A percentile compares a stretch with the other conserved stretches of the same genome.
These are phyloP conservation scores for Pseudopodoces humilis DNA, from an alignment of 2,113 vertebrate genomes.

Conservation along the genomic window DNA sequence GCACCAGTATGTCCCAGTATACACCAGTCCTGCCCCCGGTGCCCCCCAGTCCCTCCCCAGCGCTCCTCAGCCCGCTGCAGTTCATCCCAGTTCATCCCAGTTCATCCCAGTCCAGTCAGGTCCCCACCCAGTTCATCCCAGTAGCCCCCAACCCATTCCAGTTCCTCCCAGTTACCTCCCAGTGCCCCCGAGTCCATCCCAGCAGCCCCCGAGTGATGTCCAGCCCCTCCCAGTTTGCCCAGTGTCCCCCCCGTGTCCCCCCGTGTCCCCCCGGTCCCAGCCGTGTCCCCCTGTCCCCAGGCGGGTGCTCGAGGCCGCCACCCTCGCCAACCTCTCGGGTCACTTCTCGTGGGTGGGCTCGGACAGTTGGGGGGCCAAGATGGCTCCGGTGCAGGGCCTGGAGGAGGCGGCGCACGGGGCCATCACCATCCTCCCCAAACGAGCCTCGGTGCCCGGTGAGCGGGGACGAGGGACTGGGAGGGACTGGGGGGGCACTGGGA, in stretches of 20 bases:
- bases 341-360: neutral
- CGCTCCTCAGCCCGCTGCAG: too few species aligned
- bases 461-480: neutral
- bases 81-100: too few species aligned
- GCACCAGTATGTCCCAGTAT: fast-evolving
- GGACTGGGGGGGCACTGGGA: neutral
- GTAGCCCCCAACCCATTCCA: neutral
- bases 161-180: neutral
- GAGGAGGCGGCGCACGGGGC: neutral
- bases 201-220: too few species aligned
- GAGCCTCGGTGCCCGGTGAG: neutral
- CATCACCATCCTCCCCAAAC: neutral
- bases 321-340: neutral
- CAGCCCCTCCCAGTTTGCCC: neutral
- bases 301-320: neutral
- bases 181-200: neutral
- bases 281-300: neutral
- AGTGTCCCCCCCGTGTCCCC: too few species aligned
- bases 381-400: neutral
- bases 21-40: too few species aligned
- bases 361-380: neutral
- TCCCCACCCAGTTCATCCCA: neutral
- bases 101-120: too few species aligned
- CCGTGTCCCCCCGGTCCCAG: too few species aligned
- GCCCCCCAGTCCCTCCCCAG: too few species aligned